phyloP scores from a whole-genome alignment of 2,797 vertebrate species.

The Columba guinea region DNA sequence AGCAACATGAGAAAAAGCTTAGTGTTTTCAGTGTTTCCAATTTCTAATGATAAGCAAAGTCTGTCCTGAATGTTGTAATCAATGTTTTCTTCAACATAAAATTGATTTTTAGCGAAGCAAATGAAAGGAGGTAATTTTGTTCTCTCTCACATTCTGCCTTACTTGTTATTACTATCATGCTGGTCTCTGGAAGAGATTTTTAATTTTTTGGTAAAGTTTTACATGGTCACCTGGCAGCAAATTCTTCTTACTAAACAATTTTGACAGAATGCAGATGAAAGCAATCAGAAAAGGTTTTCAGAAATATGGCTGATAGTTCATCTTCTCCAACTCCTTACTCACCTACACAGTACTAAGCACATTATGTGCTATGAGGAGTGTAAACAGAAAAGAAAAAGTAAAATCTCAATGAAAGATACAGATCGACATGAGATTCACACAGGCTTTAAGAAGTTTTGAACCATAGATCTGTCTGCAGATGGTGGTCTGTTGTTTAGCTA shows the following conservation, averaged over 20 bases:
- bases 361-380: background rate
- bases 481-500: background rate
- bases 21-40: background rate
- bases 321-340: background rate
- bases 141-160: background rate
- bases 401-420: background rate
- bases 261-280: background rate
- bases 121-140: background rate
- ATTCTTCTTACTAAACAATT: background rate
- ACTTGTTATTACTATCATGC: background rate
- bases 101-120: constrained; percentile 26
- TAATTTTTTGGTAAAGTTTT: background rate
- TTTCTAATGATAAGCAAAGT: background rate
- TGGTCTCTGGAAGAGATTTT: background rate
- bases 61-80: background rate
- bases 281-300: background rate
- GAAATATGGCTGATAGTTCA: background rate
- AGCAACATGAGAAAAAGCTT: background rate
- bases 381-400: background rate
- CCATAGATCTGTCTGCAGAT: background rate
- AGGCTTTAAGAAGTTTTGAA: background rate
- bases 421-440: background rate
- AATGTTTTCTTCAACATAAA: constrained; percentile 7
- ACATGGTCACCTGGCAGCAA: background rate
- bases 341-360: background rate